Conservation (phyloP, 2,113 vertebrate species). For the Mesoclemmys tuberculata region DNA sequence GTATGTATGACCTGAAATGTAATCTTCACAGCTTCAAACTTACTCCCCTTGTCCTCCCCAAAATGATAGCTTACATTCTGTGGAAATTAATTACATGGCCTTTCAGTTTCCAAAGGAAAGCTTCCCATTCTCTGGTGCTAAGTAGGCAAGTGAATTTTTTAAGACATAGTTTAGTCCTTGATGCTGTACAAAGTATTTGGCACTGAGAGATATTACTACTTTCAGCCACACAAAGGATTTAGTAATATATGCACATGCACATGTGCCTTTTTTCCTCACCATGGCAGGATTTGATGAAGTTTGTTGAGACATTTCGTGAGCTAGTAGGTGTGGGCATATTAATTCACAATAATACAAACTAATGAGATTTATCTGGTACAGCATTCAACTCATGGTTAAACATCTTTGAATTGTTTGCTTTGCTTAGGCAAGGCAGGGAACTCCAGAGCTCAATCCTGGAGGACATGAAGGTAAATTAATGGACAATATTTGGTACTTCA, state of each 20-base stretch:
- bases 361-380: neutral
- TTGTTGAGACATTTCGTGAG: constrained; percentile 38
- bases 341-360: neutral
- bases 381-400: neutral
- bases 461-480: neutral
- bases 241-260: constrained; percentile 45
- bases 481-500: neutral
- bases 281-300: constrained; percentile 7
- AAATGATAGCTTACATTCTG: constrained; percentile 6
- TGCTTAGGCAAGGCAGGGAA: neutral
- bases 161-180: constrained; percentile 57
- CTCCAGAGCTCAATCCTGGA: neutral
- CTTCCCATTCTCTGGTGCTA: constrained; percentile 59
- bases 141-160: constrained; percentile 67
- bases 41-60: constrained; percentile 53
- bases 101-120: constrained; percentile 57
- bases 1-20: constrained; percentile 63
- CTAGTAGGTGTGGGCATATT: neutral
- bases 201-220: constrained; percentile 52
- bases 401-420: neutral
- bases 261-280: neutral
- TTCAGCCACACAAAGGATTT: constrained; percentile 63
- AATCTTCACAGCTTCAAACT: constrained; percentile 64
- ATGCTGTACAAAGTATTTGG: constrained; percentile 63
- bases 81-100: constrained; percentile 72